Evolutionary conservation across 2,888 invertebrate genomes (phyloP), one percentile per base, ranked within the genome.

Genomic region (Griposia aprilina): DNA sequence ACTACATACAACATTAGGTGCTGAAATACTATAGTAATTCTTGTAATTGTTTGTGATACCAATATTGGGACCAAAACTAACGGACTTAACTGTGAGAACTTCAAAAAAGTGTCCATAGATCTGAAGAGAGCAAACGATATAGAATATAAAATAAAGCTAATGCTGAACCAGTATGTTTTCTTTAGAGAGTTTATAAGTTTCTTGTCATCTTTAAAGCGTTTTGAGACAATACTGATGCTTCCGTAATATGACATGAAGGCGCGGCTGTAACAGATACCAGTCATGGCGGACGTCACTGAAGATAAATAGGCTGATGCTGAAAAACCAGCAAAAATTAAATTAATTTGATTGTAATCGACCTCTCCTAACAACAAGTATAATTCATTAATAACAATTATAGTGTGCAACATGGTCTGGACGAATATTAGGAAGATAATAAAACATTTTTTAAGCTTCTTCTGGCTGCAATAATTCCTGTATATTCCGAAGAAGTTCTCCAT

Each of bases 401-500:
- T 48, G 11, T 81, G 74, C 0, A 81, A 52, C 36, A 55, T 7
- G 11, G 13, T 67, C n/a, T 41, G 59, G 1, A 41, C 7, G 2
- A 57, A 41, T 50, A 74, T 48, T 41, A 48, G 15, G 10, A 74
- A 26, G 13, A 74, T 23, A 6, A 80, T 81, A 6, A 55, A 62
- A 67, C 13, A 55, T 62, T 81, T 81, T 36, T 50, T 66, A 1
- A 26, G 41, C 0, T 57, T 68, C 11, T 17, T 62, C 48, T 81
- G 60, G 8, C 3, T n/a, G 41, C 52, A 74, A 62, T 74, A 80
- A 74, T 50, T 81, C 36, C 79, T 55, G 60, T 57, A 60, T 36
- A 80, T 74, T 17, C 82, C 75, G 8, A 67, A 59, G 3, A 73
- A 36, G 23, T 73, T 72, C 26, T 78, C 81, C 1, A 78, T 30